These are phyloP conservation scores for Polypterus senegalus DNA, from an alignment of 2,113 vertebrate genomes.

Conservation along the genomic window DNA sequence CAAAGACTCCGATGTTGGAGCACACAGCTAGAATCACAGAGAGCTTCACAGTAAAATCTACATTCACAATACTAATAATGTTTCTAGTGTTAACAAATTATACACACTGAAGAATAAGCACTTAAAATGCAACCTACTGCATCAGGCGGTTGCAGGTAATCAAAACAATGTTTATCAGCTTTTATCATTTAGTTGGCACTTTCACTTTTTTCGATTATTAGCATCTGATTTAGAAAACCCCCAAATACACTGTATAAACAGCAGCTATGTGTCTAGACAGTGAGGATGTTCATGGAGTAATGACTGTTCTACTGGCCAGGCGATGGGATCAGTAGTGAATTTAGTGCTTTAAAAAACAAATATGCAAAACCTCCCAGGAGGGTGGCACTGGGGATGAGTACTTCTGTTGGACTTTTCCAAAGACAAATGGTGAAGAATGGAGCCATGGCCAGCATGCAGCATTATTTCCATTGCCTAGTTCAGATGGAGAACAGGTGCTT, in stretches of 20 bases:
- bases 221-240: conserved; percentile 66
- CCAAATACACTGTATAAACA: conserved; percentile 70
- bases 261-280: conserved; percentile 79
- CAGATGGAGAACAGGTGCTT: conserved; percentile 80
- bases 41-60: conserved; percentile 87
- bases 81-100: conserved; percentile 87
- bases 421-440: conserved; percentile 65
- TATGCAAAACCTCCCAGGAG: conserved; percentile 64
- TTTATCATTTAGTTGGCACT: conserved; percentile 83
- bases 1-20: conserved; percentile 68
- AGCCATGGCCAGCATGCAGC: conserved; percentile 75
- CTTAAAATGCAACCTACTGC: conserved; percentile 82
- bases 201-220: conserved; percentile 50
- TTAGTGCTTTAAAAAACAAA: conserved; percentile 75
- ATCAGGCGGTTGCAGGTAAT: conserved; percentile 80
- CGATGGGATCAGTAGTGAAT: conserved; percentile 70
- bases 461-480: conserved; percentile 77
- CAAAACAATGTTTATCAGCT: conserved; percentile 70
- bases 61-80: conserved; percentile 84
- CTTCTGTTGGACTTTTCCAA: conserved; percentile 57
- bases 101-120: conserved; percentile 75
- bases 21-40: conserved; percentile 80
- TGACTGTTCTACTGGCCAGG: conserved; percentile 79
- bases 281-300: conserved; percentile 82
- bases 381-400: conserved; percentile 66